Percentiles rank a stretch among this genome's conserved stretches.
Conservation (phyloP, 1,140 invertebrate genomes). For the Monomorium pharaonis region DNA sequence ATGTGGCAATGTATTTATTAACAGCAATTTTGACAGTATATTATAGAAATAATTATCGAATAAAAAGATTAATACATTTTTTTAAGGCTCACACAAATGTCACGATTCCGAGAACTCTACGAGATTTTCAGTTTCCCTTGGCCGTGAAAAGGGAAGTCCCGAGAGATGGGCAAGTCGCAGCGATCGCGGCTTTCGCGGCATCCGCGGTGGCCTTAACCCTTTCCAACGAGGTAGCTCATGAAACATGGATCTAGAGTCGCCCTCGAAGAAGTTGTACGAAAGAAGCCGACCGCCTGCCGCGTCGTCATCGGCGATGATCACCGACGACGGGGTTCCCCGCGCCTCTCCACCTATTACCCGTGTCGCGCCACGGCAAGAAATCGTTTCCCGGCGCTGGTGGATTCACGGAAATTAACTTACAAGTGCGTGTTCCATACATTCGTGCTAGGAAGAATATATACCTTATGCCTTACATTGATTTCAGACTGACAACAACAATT, state of each 20-base stretch:
- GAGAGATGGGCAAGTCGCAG: not conserved
- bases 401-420: constrained; percentile 72
- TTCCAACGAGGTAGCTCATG: constrained; percentile 62
- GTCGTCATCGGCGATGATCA: constrained; percentile 56
- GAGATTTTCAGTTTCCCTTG: constrained; percentile 14
- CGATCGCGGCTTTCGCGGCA: constrained; percentile 25
- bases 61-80: not conserved
- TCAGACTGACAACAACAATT: not conserved
- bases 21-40: not conserved
- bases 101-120: not conserved
- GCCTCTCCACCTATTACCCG: constrained; percentile 56
- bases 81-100: not conserved
- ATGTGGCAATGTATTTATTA: not conserved
- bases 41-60: not conserved
- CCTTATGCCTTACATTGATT: not conserved
- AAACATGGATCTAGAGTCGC: constrained; percentile 72
- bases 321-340: constrained; percentile 53
- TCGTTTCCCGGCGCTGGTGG: constrained; percentile 64
- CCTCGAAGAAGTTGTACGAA: constrained; percentile 67
- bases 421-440: constrained; percentile 42
- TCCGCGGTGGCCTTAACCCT: constrained; percentile 38
- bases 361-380: constrained; percentile 59
- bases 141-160: constrained; percentile 5
- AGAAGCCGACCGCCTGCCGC: constrained; percentile 66
- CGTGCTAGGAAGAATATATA: not conserved